phyloP scores from a whole-genome alignment of 64 coral and sea anemone genomes.

The Hydrozoanthus tunicans region DNA sequence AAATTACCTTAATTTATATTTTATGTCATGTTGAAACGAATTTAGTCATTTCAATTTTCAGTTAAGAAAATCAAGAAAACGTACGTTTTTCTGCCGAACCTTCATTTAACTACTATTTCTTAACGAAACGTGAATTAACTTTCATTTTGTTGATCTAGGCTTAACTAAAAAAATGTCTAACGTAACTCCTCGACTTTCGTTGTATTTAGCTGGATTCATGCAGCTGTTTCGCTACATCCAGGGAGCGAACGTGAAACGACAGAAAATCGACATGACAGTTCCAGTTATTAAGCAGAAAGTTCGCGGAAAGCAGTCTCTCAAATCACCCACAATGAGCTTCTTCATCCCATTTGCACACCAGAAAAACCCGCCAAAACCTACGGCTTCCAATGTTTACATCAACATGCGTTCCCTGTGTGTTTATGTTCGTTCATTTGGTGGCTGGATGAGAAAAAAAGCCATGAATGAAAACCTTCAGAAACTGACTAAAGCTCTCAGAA shows the following conservation, averaged over 20 bases:
- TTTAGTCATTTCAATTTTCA: too few species aligned
- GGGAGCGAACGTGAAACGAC: slow-evolving; percentile 1
- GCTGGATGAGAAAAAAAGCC: neutral
- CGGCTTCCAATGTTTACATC: neutral
- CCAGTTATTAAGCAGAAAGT: neutral
- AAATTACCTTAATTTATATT: too few species aligned
- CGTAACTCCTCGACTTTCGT: neutral
- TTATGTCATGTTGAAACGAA: too few species aligned
- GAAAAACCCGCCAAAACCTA: neutral
- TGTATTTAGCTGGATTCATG: neutral
- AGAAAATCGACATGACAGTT: slow-evolving; percentile 41
- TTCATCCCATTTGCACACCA: slow-evolving; percentile 2
- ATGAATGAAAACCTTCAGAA: neutral
- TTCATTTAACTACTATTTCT: too few species aligned
- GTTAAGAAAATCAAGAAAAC: too few species aligned
- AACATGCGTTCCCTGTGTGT: neutral
- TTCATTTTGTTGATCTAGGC: neutral
- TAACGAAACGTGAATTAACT: too few species aligned
- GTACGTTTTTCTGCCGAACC: too few species aligned
- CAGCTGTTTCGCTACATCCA: slow-evolving; percentile 38
- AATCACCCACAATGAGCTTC: slow-evolving; percentile 3
- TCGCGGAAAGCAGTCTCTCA: too few species aligned
- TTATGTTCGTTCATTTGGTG: slow-evolving; percentile 10
- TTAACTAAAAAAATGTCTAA: neutral
- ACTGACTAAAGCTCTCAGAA: neutral